Evolutionary conservation across 2,888 invertebrate species (phyloP), one percentile per base, ranked within the genome.

Genomic region (Xanthia icteritia): DNA sequence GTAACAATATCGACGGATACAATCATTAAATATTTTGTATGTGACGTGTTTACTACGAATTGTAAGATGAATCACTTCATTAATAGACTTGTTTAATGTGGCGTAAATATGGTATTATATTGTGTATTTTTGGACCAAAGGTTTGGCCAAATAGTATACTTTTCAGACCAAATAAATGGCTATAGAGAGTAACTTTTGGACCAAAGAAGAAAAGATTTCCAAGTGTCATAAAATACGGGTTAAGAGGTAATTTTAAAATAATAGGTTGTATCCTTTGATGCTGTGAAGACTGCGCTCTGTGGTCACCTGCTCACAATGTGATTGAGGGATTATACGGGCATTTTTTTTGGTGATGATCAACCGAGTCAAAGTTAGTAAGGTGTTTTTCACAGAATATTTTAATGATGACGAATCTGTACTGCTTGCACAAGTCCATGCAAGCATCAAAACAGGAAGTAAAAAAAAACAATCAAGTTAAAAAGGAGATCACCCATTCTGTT

Each of bases 11-110:
- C 48, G 66, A 69, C 76, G 64, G 72, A 76, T 64, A 85, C 71
- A 78, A 76, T 81, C 72, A 84, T 79, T 77, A 83, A 83, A 83
- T 81, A 70, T 68, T 77, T 86, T 61, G 60, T 76, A 74, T 76
- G 71, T 81, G 83, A 81, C 77, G 67, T 48, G 73, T 76, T 81
- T 81, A 82, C 85, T 79, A 75, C 75, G 75, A 85, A 77, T 72
- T 72, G 70, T 73, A 79, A 83, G 76, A 81, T 84, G 77, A 86
- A 69, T 80, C 76, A 87, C 61, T 74, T 69, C 67, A 73, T 71
- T 70, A 60, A 73, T 63, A 65, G 58, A 27, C 45, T 83, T 79
- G 79, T 77, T 68, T 72, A 86, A 84, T 85, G 75, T 85, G 77
- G 74, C 61, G 86, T 78, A 88, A 86, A 86, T 77, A 67, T 64